A percentile compares a stretch with the other conserved stretches of the same genome.
Conservation (phyloP, 2,113 vertebrate genomes). For the Thermophis baileyi region DNA sequence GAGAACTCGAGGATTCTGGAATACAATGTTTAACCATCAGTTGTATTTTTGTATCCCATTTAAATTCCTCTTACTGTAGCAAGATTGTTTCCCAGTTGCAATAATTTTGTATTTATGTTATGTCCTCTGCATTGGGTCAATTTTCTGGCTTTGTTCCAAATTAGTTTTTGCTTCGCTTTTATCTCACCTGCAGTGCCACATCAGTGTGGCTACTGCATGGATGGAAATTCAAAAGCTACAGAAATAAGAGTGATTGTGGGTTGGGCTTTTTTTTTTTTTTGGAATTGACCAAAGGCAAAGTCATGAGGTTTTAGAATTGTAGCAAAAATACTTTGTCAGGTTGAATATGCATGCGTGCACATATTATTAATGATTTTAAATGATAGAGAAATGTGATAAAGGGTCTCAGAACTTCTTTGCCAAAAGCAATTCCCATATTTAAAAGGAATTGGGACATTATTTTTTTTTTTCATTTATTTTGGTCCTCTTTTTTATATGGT, state of each 20-base stretch:
- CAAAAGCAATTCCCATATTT: not conserved
- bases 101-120: not conserved
- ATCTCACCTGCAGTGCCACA: not conserved
- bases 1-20: not conserved
- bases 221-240: not conserved
- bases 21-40: not conserved
- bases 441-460: not conserved
- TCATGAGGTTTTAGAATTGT: not conserved
- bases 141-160: not conserved
- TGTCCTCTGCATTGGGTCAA: not conserved
- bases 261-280: not conserved
- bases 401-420: not conserved
- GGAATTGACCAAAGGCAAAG: not conserved
- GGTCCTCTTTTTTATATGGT: not conserved
- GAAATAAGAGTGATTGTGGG: not conserved
- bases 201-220: too few species aligned
- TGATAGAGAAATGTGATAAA: not conserved
- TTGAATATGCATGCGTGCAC: not conserved
- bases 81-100: not conserved
- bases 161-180: not conserved
- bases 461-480: not conserved
- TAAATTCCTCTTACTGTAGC: not conserved
- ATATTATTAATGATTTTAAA: not conserved
- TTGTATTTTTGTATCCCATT: not conserved
- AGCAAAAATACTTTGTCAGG: not conserved